These are phyloP conservation scores for Nipponia nippon DNA, from an alignment of 2,113 vertebrate species.

Conservation along the genomic window DNA sequence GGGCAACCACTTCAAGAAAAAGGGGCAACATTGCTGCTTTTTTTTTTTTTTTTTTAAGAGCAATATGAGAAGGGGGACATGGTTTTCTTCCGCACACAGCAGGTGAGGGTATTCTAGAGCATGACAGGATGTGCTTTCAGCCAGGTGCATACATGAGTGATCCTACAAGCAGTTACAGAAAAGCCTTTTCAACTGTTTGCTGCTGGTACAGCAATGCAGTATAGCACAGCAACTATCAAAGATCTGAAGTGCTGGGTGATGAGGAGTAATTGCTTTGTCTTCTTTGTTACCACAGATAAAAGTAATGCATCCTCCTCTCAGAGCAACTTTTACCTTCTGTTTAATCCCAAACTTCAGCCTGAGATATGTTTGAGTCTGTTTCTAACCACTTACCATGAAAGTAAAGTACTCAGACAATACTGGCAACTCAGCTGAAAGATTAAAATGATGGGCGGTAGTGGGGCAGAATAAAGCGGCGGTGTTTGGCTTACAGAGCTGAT, in stretches of 20 bases:
- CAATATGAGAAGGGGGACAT: neutral
- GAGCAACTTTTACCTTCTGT: neutral
- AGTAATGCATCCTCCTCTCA: neutral
- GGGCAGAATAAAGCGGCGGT: neutral
- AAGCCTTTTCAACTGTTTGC: neutral
- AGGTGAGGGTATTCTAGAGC: neutral
- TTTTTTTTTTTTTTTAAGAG: neutral
- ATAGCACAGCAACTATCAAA: neutral
- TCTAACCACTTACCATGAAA: neutral
- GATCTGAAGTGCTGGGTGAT: neutral
- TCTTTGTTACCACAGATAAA: neutral
- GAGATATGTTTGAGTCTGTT: neutral
- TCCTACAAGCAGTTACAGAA: neutral
- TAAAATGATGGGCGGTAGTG: neutral
- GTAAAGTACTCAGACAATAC: neutral
- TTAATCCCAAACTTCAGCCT: neutral
- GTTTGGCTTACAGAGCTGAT: neutral
- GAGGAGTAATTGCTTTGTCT: neutral
- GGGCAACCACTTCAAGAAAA: neutral
- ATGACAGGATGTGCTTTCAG: neutral
- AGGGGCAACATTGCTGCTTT: neutral
- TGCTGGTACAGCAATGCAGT: neutral
- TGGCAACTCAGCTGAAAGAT: neutral
- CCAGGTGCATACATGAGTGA: rapidly evolving
- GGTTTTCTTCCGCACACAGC: neutral